Evolutionary conservation across 2,888 invertebrate genomes (phyloP), one percentile per base, ranked within the genome.

Genomic region (Pomacea canaliculata): DNA sequence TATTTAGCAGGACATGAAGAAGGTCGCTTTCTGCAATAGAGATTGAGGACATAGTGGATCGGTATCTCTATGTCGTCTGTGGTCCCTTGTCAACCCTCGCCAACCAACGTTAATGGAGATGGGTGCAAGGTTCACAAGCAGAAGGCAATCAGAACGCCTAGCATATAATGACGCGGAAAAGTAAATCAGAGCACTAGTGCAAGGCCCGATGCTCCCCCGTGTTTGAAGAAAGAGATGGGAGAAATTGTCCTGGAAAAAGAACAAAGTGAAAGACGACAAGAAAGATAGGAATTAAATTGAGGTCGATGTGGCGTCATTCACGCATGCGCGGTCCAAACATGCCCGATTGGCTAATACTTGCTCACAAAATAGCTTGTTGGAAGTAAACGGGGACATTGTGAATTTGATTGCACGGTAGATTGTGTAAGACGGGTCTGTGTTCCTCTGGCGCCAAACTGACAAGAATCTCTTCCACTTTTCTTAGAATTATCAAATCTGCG

Each of bases 241-340:
- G 69, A 51, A 48, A 37, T 67, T 46, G 67, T 12, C 13, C 67
- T 27, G 46, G 67, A 67, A 69, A 69, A 46, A 63, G 63, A n/a
- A 63, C 63, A 69, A 51, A 69, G 49, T 23, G 18, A n/a, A n/a
- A 19, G 69, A 48, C 4, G 19, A 10, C 69, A 69, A 51, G 49
- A 69, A n/a, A 46, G 69, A 69, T 69, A 69, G 69, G 69, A 69
- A 49, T 69, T 51, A 46, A 69, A 69, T 69, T 69, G 69, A 19
- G 69, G 69, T 69, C 69, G 69, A 49, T 49, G 69, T 49, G n/a
- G 48, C n/a, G 2, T 69, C 49, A 19, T 19, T 16, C 48, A 23
- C 37, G n/a, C n/a, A 51, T 48, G 37, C 8, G 51, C 18, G 48
- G 48, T 69, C 48, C 51, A 19, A 69, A 48, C 69, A 69, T 48